A percentile compares a stretch with the other conserved stretches of the same genome.
These are phyloP conservation scores for Columbina picui DNA, from an alignment of 2,113 vertebrate species.

Conservation along the genomic window DNA sequence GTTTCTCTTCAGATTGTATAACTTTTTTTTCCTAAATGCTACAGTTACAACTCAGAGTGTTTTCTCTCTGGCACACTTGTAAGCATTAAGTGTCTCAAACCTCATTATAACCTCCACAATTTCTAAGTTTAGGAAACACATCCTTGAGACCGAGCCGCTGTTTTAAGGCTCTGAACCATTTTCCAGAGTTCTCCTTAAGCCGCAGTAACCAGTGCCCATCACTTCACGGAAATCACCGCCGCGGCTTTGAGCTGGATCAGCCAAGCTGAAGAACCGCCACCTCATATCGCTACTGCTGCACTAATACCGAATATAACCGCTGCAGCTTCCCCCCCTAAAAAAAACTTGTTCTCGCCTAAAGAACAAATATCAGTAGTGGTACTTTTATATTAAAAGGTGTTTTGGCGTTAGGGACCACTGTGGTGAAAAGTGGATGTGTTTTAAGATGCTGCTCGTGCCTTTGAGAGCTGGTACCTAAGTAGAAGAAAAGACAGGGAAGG, in stretches of 20 bases:
- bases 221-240: not conserved
- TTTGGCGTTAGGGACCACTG: not conserved
- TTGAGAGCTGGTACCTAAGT: not conserved
- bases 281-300: not conserved
- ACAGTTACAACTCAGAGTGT: not conserved
- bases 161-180: not conserved
- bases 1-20: no score
- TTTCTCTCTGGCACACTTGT: not conserved
- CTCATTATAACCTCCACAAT: not conserved
- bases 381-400: not conserved
- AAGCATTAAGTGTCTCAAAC: not conserved
- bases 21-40: not conserved
- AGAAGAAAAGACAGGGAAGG: not conserved
- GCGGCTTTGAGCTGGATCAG: not conserved
- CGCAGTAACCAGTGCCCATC: not conserved
- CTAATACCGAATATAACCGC: not conserved
- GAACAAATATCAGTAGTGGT: not conserved
- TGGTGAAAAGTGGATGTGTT: rapidly evolving
- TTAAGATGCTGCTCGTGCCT: rapidly evolving
- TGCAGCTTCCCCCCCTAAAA: not conserved
- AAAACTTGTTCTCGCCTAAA: not conserved
- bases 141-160: not conserved
- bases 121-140: not conserved
- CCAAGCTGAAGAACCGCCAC: not conserved
- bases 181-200: not conserved